A percentile compares a stretch with the other conserved stretches of the same genome.
Evolutionary conservation across 2,113 vertebrate species (phyloP).

Genomic region (Anhinga anhinga): DNA sequence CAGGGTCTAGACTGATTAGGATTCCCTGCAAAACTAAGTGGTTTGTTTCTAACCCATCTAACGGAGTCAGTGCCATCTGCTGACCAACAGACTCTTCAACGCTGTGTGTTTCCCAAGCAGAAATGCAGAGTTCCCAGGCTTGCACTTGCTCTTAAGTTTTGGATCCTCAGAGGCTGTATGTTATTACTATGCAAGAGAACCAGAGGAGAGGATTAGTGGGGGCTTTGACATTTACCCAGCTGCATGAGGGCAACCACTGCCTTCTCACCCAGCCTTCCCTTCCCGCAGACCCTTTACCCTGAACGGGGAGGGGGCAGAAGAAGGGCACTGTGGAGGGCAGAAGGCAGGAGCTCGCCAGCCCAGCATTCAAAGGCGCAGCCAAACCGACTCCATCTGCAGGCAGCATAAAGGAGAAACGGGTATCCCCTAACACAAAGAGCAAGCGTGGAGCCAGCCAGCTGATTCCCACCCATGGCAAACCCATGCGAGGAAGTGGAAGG

Average conservation of each 20-base stretch:
- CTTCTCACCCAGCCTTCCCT: background rate
- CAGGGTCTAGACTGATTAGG: background rate
- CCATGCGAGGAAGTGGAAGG: background rate
- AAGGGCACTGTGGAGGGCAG: background rate
- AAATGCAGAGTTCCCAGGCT: background rate
- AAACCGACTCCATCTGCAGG: background rate
- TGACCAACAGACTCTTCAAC: background rate
- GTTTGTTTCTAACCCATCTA: background rate
- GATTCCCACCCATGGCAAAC: background rate
- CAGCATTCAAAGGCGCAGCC: background rate
- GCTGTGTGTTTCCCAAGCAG: background rate
- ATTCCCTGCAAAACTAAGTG: background rate
- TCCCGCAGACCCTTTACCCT: background rate
- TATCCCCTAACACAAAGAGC: background rate
- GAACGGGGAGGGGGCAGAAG: background rate
- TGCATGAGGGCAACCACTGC: background rate
- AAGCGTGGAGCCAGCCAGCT: background rate
- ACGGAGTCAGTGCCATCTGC: background rate
- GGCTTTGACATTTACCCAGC: background rate
- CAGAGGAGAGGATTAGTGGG: background rate
- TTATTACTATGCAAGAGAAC: slow-evolving; percentile 38
- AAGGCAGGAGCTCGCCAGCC: background rate
- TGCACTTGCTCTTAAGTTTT: background rate
- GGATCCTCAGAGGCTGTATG: background rate
- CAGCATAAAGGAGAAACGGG: background rate